Evolutionary conservation across 1,140 invertebrate genomes (phyloP), one percentile per base, ranked within the genome.

Genomic region (Spodoptera frugiperda): DNA sequence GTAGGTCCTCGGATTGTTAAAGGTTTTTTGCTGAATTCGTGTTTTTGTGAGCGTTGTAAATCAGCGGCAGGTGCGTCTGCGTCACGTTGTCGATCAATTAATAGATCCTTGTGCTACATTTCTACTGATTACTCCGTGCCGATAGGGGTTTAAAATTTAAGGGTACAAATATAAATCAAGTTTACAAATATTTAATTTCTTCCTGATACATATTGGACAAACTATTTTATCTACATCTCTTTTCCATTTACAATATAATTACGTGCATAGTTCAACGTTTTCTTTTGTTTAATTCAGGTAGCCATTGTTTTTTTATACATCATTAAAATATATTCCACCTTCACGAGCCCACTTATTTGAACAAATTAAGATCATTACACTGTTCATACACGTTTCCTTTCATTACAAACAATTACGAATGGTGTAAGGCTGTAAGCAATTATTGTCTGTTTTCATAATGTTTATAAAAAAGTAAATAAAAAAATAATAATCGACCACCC

Each of bases 71-170:
- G 74, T 79, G 74, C 44, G 25, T 17, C 48, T 78, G 70, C 5
- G 51, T 77, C 79, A 54, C 77, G 73, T 77, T 78, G 78, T 79
- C 73, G 53, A 57, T 77, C 78, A 78, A 78, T 80, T 74, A 67
- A 71, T 78, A 78, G 46, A 51, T 61, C 48, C n/a, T 46, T 48
- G 39, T 46, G 25, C 15, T 49, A 17, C 19, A 14, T 17, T n/a
- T 55, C 44, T 61, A 44, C 19, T 25, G 17, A 33, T 46, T 25
- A 12, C 14, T 30, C 48, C 25, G 55, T 33, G 2, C 33, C 33
- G 33, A 39, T 39, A 39, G 33, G 33, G 33, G 33, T 39, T 39
- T 8, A 6, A 39, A 39, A 39, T 39, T 39, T 39, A 8, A 39
- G 33, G 33, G 6, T 39, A 39, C 33, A 39, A 6, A 30, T 4